Evolutionary conservation across 2,888 invertebrate genomes (phyloP).

Genomic region (Selenia dentaria): DNA sequence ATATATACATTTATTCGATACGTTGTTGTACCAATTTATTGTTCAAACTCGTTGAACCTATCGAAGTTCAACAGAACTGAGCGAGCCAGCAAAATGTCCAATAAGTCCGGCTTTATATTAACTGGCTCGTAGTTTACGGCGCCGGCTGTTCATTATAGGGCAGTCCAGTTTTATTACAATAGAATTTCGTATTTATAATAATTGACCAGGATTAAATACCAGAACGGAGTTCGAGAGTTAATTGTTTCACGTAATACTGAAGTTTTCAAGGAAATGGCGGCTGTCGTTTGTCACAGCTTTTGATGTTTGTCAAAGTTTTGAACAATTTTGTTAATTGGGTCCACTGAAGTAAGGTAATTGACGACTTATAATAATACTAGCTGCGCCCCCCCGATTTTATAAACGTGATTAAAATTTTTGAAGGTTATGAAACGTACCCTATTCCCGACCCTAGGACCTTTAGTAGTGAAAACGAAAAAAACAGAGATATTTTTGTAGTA

Average conservation of each 20-base stretch:
- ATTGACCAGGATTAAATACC: conserved; percentile 60
- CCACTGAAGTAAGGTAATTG: not conserved
- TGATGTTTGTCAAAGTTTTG: conserved; percentile 4
- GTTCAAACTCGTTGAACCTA: not conserved
- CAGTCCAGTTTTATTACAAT: conserved; percentile 74
- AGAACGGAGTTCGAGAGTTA: conserved; percentile 48
- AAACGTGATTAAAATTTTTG: no score
- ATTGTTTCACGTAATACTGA: conserved; percentile 42
- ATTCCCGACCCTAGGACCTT: no score
- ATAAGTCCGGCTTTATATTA: conserved; percentile 65
- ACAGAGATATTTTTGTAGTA: no score
- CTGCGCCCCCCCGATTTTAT: no score
- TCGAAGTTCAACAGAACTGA: conserved; percentile 31
- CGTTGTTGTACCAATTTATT: not conserved
- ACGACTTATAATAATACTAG: no score
- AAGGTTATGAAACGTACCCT: no score
- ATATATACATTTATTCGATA: no score
- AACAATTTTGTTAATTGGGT: conserved; percentile 1
- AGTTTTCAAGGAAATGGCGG: conserved; percentile 22
- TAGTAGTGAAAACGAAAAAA: no score
- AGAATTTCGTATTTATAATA: conserved; percentile 68
- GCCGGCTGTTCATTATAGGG: conserved; percentile 78
- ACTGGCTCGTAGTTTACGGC: conserved; percentile 76
- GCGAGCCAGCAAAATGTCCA: conserved; percentile 63
- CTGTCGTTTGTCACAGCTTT: conserved; percentile 4